Conservation (phyloP, 2,888 invertebrate species). For the Tetranychus piercei region DNA sequence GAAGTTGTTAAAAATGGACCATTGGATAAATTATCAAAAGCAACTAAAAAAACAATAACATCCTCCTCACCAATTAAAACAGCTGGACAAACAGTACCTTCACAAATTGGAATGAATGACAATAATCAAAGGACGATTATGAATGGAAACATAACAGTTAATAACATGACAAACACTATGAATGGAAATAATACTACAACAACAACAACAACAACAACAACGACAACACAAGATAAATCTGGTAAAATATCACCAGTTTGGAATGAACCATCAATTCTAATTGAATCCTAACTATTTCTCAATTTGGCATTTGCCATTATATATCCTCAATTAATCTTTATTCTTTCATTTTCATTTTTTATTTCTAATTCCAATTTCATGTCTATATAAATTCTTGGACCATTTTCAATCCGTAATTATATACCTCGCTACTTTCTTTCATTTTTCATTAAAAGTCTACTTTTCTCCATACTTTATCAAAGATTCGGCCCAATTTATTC, state of each 20-base stretch:
- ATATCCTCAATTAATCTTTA: background rate
- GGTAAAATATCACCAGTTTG: background rate
- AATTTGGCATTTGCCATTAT: background rate
- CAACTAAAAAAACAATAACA: background rate
- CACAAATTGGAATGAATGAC: background rate
- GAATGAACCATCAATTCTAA: background rate
- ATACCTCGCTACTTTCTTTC: no score
- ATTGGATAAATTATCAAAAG: background rate
- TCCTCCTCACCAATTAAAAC: background rate
- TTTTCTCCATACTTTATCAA: no score
- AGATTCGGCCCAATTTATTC: no score
- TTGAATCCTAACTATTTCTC: background rate
- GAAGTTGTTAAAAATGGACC: background rate
- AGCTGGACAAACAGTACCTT: background rate
- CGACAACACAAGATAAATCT: background rate
- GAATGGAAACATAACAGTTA: background rate
- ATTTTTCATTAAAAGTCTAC: no score
- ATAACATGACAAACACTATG: background rate
- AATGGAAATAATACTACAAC: background rate
- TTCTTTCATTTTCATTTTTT: background rate
- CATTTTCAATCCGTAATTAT: no score
- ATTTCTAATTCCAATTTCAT: background rate
- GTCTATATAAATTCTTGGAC: no score
- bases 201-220: background rate
- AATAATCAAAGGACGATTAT: background rate